These are phyloP conservation scores for Drosophila nigricruria DNA, from an alignment of 2,888 invertebrate genomes.

Conservation along the genomic window DNA sequence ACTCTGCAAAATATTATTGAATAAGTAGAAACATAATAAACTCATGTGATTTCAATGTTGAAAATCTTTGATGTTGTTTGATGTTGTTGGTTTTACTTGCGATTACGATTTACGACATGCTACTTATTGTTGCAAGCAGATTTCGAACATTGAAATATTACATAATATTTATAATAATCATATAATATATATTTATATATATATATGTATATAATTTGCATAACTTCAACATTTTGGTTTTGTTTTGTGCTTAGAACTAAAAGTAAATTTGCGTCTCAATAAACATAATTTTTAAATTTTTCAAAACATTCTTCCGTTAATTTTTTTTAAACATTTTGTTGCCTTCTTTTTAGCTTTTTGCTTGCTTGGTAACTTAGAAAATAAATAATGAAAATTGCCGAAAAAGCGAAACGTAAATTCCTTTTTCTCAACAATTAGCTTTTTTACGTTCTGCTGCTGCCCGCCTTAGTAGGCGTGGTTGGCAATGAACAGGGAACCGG, in stretches of 20 bases:
- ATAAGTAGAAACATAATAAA: slow-evolving; percentile 59
- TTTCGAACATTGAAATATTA: slow-evolving; percentile 56
- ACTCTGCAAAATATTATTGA: slow-evolving; percentile 63
- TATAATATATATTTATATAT: slow-evolving; percentile 57
- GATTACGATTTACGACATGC: slow-evolving; percentile 64
- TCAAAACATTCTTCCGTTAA: slow-evolving; percentile 22
- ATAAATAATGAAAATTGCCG: slow-evolving; percentile 64
- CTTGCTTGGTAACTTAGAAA: slow-evolving; percentile 64
- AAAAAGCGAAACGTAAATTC: slow-evolving; percentile 9
- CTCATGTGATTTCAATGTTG: slow-evolving; percentile 57
- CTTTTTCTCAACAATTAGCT: slow-evolving; percentile 46
- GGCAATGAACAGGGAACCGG: slow-evolving; percentile 95
- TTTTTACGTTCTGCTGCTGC: slow-evolving; percentile 46
- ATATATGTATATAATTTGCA: slow-evolving; percentile 61
- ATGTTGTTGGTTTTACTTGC: slow-evolving; percentile 21
- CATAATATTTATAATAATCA: slow-evolving; percentile 45
- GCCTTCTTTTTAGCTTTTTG: slow-evolving; percentile 62
- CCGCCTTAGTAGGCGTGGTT: slow-evolving; percentile 95
- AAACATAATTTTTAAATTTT: slow-evolving; percentile 63
- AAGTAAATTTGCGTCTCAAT: slow-evolving; percentile 75
- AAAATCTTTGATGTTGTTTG: slow-evolving; percentile 41
- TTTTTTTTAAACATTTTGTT: slow-evolving; percentile 47
- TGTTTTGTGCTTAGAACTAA: slow-evolving; percentile 72
- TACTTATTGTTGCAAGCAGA: slow-evolving; percentile 27
- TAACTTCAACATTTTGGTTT: slow-evolving; percentile 70